Evolutionary conservation across 2,888 invertebrate genomes (phyloP).

Genomic region (Rotaria magnacalcarata): DNA sequence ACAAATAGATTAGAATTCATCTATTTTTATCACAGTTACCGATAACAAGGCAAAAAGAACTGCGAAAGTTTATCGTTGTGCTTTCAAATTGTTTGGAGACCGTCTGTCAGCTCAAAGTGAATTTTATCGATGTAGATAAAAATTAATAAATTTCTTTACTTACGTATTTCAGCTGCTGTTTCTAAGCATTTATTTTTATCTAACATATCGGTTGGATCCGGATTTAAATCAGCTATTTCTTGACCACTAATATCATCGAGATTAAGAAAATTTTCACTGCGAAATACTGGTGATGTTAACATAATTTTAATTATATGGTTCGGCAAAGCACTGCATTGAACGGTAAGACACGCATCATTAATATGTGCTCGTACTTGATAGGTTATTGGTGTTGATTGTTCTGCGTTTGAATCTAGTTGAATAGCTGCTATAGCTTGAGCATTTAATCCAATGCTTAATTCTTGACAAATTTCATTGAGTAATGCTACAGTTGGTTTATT

Average conservation of each 20-base stretch:
- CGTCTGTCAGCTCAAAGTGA: too few relatives aligned
- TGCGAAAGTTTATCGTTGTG: too few relatives aligned
- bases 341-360: not conserved
- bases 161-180: constrained; percentile 74
- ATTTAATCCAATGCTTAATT: constrained; percentile 26
- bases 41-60: too few relatives aligned
- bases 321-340: constrained; percentile 17
- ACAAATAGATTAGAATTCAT: too few relatives aligned
- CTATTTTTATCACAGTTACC: too few relatives aligned
- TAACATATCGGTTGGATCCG: constrained; percentile 80
- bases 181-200: constrained; percentile 98
- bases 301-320: constrained; percentile 19
- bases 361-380: not conserved
- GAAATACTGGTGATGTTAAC: constrained; percentile 44
- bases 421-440: not conserved
- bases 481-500: constrained; percentile 18
- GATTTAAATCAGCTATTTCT: constrained; percentile 49
- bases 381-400: not conserved
- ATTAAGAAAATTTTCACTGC: constrained; percentile 41
- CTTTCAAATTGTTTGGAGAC: too few relatives aligned
- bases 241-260: not conserved
- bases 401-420: not conserved
- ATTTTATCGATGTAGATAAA: too few relatives aligned
- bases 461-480: constrained; percentile 11
- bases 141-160: not conserved